Base-by-base conservation (phyloP, 2,888 invertebrate genomes). In the Zygothrica quintamaculata region DNA sequence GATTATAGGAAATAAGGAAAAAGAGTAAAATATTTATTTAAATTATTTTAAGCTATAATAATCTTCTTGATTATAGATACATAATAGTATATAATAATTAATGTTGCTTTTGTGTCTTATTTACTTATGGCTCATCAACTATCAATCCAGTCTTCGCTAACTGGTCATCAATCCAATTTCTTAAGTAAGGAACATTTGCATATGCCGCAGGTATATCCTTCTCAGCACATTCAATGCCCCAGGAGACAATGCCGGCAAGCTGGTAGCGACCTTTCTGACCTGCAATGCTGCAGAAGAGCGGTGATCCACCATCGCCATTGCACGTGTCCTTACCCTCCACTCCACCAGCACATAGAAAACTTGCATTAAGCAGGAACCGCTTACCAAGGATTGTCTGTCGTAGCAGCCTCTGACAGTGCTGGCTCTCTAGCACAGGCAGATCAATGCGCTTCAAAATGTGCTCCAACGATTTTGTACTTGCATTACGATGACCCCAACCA, bases 341-440 rank as follows among this genome's bases (percentile, higher is more conserved):
- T 0, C 96, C 96, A 0, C 96, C 96, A 0, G 96, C 96, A 80
- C 96, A 96, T 62, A 95, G 92, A 89, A 96, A 95, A 8, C 94
- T 93, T 0, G 91, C 76, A 77, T 95, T 93, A 0, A 96, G 91
- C 26, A 90, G 74, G 88, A 94, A 96, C 81, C 92, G 92, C 0
- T 90, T 90, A 0, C 96, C 95, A 0, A 96, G 91, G 1, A 95
- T 91, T 0, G 95, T 59, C 88, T 1, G 91, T 0, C 94, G 92
- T 0, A 96, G 90, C 1, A 88, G 62, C 0, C 64, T 13, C 60
- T 92, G 90, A 56, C 93, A 93, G 0, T 66, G 65, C 0, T 58
- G 57, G 65, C 90, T 92, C 0, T 92, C 92, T 0, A 96, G 93
- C 0, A 95, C 91, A 0, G 95, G 95, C 7, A 96, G 76, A 6